Evolutionary conservation across 1,140 invertebrate genomes (phyloP).

Genomic region (Kradibia gibbosae): DNA sequence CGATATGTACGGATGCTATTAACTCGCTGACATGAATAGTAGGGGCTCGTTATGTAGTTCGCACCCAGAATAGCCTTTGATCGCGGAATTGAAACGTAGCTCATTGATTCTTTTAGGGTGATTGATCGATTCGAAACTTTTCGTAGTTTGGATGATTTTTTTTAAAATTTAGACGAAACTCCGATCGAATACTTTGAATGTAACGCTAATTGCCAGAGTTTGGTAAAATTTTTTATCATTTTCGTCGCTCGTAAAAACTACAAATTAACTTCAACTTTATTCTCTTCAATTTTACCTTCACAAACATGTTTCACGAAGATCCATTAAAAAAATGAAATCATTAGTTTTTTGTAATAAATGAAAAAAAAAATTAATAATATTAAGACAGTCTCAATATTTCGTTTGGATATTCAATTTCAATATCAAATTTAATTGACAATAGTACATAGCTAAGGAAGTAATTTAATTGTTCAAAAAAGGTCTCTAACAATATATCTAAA

Average conservation of each 20-base stretch:
- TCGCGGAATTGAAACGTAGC: background rate
- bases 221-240: background rate
- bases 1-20: background rate
- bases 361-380: no score
- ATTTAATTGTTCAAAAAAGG: no score
- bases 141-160: background rate
- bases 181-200: background rate
- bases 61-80: constrained; percentile 8
- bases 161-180: background rate
- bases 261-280: no score
- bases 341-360: no score
- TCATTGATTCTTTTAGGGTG: background rate
- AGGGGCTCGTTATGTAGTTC: background rate
- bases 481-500: no score
- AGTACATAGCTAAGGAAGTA: no score
- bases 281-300: no score
- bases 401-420: no score
- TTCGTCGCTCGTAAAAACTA: background rate
- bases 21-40: constrained; percentile 13
- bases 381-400: no score
- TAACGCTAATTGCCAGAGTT: background rate
- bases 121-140: background rate
- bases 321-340: no score
- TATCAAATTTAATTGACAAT: no score
- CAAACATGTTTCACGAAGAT: no score